A percentile compares a stretch with the other conserved stretches of the same genome.
phyloP scores from a whole-genome alignment of 1,140 invertebrate genomes.

The Drosophila bifasciata region DNA sequence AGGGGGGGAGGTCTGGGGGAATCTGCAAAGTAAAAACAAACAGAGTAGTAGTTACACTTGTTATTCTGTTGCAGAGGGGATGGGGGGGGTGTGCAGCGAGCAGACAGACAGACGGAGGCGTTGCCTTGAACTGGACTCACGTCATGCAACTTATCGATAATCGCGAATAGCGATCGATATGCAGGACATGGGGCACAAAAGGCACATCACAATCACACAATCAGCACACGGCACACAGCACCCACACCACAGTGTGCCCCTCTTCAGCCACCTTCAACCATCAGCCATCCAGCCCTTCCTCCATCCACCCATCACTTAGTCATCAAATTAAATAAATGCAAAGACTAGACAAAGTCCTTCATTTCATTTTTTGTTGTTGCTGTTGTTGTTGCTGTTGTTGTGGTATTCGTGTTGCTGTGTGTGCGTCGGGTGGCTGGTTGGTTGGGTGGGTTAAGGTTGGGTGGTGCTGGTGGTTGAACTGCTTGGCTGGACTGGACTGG shows the following conservation, averaged over 20 bases:
- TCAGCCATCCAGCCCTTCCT: neutral
- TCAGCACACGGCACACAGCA: too few species aligned
- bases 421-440: neutral
- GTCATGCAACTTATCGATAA: conserved; percentile 48
- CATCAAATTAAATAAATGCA: conserved; percentile 56
- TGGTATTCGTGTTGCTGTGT: conserved; percentile 22
- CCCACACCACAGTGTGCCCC: neutral
- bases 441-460: neutral
- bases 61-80: neutral
- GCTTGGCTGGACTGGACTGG: too few species aligned
- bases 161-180: conserved; percentile 39
- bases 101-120: conserved; percentile 53
- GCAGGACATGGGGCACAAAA: neutral
- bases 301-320: conserved; percentile 34
- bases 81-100: conserved; percentile 4
- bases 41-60: too few species aligned
- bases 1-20: too few species aligned
- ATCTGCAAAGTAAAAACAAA: too few species aligned
- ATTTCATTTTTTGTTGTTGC: conserved; percentile 7
- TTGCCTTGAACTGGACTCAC: conserved; percentile 66
- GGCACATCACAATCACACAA: too few species aligned
- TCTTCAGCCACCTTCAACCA: conserved; percentile 8
- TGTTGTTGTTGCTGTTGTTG: conserved; percentile 15
- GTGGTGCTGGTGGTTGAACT: too few species aligned
- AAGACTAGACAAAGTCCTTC: conserved; percentile 44